Evolutionary conservation across 2,797 vertebrate species (phyloP), one percentile per base, ranked within the genome.

Genomic region (Channa striata): DNA sequence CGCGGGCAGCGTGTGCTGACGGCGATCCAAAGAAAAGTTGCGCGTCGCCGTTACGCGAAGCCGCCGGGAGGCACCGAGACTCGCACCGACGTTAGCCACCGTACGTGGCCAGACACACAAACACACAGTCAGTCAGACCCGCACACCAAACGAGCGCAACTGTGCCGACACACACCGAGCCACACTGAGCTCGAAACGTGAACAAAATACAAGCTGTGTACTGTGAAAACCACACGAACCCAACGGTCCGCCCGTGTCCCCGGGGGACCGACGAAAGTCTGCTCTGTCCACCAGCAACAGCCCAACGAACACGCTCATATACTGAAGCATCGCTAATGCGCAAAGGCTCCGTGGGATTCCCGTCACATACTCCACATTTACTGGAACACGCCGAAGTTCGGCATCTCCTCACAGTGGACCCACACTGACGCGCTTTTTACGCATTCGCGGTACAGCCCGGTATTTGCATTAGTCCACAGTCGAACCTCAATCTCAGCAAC

Each of bases 11-110:
- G n/a, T 17, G 5, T 23, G 39, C 30, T 59, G 33, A 64, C 36
- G 25, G 9, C 11, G 47, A 65, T 63, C 37, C 68, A 47, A 39
- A 20, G 56, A 68, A 85, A 88, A 90, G 78, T 87, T 90, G 74
- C 73, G 67, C 76, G 80, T 79, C 53, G 66, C 75, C 60, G 65
- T 78, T 80, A 56, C 75, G 77, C 75, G 73, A 73, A 72, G 75
- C 46, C 56, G 46, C 75, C 49, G 62, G 51, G 68, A 57, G 58
- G 48, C 64, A 72, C 66, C n/a, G 75, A 73, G 43, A 25, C 64
- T n/a, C n/a, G n/a, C n/a, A 30, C 37, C 37, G 61, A 68, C 53
- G 77, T 72, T n/a, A 59, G 30, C 60, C 65, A 20, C 54, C 30
- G 37, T 71, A 62, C 69, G 71, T 81, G 81, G 67, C 74, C 78